phyloP scores from a whole-genome alignment of 2,888 invertebrate species.

The Hypercompe scribonia region DNA sequence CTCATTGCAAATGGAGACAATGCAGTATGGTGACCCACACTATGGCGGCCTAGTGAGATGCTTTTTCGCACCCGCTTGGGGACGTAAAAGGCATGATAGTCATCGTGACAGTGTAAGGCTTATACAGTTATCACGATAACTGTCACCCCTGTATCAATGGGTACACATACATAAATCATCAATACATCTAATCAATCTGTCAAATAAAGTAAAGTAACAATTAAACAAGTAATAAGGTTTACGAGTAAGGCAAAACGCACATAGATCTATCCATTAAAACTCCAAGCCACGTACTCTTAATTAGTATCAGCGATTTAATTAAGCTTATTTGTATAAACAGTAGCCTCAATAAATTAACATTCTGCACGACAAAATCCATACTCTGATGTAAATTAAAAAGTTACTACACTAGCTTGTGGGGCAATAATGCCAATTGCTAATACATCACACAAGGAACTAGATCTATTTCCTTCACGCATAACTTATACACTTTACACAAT shows the following conservation, averaged over 20 bases:
- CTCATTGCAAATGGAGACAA: too few species aligned
- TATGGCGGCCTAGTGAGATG: too few species aligned
- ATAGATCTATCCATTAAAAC: slow-evolving; percentile 10
- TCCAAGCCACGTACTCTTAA: slow-evolving; percentile 3
- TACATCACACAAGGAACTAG: slow-evolving; percentile 13
- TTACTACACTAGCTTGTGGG: slow-evolving; percentile 3
- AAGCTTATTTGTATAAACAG: slow-evolving; percentile 18
- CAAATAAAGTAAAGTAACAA: neutral
- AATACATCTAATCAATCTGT: neutral
- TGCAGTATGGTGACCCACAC: too few species aligned
- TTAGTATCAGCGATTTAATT: slow-evolving; percentile 14
- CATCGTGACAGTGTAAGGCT: too few species aligned
- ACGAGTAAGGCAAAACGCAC: slow-evolving; percentile 24
- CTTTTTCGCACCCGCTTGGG: too few species aligned
- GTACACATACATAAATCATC: too few species aligned
- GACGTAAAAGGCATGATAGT: too few species aligned
- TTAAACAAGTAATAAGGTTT: neutral
- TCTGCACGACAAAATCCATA: slow-evolving; percentile 26
- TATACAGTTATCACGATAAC: too few species aligned
- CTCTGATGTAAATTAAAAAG: slow-evolving; percentile 20
- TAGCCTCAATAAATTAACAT: slow-evolving; percentile 23
- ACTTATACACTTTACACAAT: slow-evolving; percentile 26
- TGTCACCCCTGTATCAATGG: too few species aligned
- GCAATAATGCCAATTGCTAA: slow-evolving; percentile 19
- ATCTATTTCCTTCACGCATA: slow-evolving; percentile 14